Conservation (phyloP, 53 echinoderm and acorn worm genomes). For the Apostichopus leukothele region DNA sequence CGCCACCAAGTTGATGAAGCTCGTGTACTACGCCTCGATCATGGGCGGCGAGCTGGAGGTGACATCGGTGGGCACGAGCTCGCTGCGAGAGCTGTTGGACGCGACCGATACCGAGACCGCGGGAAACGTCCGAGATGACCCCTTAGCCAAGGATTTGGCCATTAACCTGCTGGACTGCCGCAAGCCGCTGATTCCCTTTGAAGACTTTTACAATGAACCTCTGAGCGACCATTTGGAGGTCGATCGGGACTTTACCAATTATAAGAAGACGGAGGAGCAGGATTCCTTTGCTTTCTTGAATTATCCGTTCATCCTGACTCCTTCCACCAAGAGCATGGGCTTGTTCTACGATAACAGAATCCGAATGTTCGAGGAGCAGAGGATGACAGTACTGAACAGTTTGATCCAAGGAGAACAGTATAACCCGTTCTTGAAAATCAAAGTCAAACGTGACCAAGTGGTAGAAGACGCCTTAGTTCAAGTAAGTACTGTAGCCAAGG, state of each 20-base stretch:
- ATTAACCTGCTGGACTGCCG: slow-evolving; percentile 68
- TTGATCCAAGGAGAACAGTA: slow-evolving; percentile 91
- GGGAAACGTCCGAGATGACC: slow-evolving; percentile 74
- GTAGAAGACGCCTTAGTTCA: slow-evolving; percentile 91
- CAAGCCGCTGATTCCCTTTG: slow-evolving; percentile 80
- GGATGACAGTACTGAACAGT: slow-evolving; percentile 86
- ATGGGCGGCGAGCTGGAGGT: slow-evolving; percentile 74
- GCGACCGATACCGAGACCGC: slow-evolving; percentile 65
- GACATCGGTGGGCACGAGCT: slow-evolving; percentile 29
- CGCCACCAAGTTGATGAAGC: slow-evolving; percentile 86
- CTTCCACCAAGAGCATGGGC: slow-evolving; percentile 92
- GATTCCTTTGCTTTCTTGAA: slow-evolving; percentile 87
- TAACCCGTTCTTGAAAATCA: slow-evolving; percentile 91
- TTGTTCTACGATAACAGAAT: slow-evolving; percentile 93
- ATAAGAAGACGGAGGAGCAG: slow-evolving; percentile 75
- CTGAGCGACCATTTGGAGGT: slow-evolving; percentile 90
- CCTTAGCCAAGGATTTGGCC: slow-evolving; percentile 70
- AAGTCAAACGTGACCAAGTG: slow-evolving; percentile 82
- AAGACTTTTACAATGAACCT: slow-evolving; percentile 95
- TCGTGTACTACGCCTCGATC: slow-evolving; percentile 89
- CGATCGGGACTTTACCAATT: slow-evolving; percentile 84
- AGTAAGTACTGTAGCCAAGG: slow-evolving; percentile 57
- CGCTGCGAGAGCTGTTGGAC: slow-evolving; percentile 63
- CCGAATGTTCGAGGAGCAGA: slow-evolving; percentile 88
- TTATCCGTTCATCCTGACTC: slow-evolving; percentile 84